A percentile compares a stretch with the other conserved stretches of the same genome.
Conservation (phyloP, 2,888 invertebrate species). For the Monopis laevigella region DNA sequence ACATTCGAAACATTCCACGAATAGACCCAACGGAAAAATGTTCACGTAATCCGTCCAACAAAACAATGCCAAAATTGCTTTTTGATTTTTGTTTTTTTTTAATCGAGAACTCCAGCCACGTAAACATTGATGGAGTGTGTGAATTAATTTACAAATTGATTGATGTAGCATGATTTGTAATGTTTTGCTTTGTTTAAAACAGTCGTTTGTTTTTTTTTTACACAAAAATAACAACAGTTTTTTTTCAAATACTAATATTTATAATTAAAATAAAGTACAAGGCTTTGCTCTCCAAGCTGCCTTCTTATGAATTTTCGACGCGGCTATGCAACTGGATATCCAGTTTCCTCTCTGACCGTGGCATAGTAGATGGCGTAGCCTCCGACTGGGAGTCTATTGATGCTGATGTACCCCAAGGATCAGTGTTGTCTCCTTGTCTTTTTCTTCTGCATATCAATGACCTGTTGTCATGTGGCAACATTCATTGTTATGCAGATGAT, state of each 20-base stretch:
- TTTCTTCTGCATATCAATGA: too few species aligned
- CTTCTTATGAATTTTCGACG: too few species aligned
- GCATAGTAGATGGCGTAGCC: too few species aligned
- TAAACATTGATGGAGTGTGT: constrained; percentile 5
- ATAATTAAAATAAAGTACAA: too few species aligned
- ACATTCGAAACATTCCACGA: constrained; percentile 9
- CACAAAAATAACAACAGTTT: neutral
- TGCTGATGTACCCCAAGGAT: too few species aligned
- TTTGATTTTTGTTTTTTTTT: constrained; percentile 10
- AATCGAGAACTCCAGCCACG: constrained; percentile 3
- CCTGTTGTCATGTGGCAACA: too few species aligned
- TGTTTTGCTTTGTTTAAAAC: neutral
- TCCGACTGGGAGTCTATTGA: too few species aligned
- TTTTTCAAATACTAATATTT: neutral
- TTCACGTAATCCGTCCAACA: constrained; percentile 9
- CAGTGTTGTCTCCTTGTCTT: too few species aligned
- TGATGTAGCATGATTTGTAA: constrained; percentile 5
- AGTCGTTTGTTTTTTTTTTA: neutral
- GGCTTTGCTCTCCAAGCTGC: too few species aligned
- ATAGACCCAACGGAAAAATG: constrained; percentile 4
- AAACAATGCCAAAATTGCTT: constrained; percentile 11
- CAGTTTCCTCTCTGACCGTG: too few species aligned
- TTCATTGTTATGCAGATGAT: too few species aligned
- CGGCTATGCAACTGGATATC: too few species aligned
- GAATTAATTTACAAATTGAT: constrained; percentile 8